These are phyloP conservation scores for Bungarus multicinctus DNA, from an alignment of 2,113 vertebrate species.

Conservation along the genomic window DNA sequence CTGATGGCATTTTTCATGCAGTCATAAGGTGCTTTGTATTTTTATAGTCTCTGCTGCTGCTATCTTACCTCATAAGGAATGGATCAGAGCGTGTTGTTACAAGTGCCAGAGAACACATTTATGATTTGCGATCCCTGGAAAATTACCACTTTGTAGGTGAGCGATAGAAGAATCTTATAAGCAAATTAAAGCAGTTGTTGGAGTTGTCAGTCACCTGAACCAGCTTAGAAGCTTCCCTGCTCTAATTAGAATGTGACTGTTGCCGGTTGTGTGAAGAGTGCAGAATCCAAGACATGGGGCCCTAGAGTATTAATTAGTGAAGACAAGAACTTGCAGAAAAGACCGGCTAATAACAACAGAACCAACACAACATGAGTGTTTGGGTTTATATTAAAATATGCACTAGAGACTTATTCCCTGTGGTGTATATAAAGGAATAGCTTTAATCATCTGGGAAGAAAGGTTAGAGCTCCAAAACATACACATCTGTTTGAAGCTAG, in stretches of 20 bases:
- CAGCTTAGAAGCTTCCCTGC: slow-evolving; percentile 78
- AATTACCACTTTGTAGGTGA: slow-evolving; percentile 99
- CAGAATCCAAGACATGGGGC: slow-evolving; percentile 81
- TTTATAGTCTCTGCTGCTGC: slow-evolving; percentile 89
- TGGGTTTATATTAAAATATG: slow-evolving; percentile 85
- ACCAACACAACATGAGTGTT: slow-evolving; percentile 85
- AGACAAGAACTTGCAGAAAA: slow-evolving; percentile 85
- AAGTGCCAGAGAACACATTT: slow-evolving; percentile 97
- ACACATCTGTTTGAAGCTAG: slow-evolving; percentile 82
- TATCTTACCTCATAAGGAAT: slow-evolving; percentile 97
- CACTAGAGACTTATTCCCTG: slow-evolving; percentile 83
- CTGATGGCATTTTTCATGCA: slow-evolving; percentile 66
- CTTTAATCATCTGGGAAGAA: slow-evolving; percentile 87
- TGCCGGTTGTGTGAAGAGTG: slow-evolving; percentile 84
- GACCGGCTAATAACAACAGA: slow-evolving; percentile 87
- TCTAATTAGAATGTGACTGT: slow-evolving; percentile 86
- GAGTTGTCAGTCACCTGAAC: slow-evolving; percentile 81
- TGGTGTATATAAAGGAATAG: slow-evolving; percentile 83
- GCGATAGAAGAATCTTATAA: slow-evolving; percentile 81
- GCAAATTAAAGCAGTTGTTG: slow-evolving; percentile 84
- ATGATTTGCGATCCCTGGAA: slow-evolving; percentile 97
- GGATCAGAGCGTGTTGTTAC: slow-evolving; percentile 98
- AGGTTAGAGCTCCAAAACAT: slow-evolving; percentile 85
- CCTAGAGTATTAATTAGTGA: slow-evolving; percentile 91
- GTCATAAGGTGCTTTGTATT: slow-evolving; percentile 74